Evolutionary conservation across 2,113 vertebrate genomes (phyloP).

Genomic region (Uria lomvia): DNA sequence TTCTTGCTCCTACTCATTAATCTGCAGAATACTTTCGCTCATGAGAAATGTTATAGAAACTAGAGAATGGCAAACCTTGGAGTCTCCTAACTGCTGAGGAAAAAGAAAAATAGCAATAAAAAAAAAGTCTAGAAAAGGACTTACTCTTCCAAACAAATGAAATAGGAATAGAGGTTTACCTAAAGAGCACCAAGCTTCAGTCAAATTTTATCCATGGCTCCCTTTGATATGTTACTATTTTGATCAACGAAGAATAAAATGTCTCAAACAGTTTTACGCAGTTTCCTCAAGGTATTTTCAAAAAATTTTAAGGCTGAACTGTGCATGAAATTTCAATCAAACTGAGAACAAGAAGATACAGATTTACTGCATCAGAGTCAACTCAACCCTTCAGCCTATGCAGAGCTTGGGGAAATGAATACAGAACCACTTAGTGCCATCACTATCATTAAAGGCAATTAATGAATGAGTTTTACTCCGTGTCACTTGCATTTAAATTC

Average conservation of each 20-base stretch:
- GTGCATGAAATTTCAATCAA: background rate
- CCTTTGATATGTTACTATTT: slow-evolving; percentile 30
- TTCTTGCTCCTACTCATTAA: background rate
- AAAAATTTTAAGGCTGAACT: background rate
- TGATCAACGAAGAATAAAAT: slow-evolving; percentile 1
- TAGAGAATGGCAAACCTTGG: background rate
- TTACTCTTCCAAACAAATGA: background rate
- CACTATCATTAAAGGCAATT: background rate
- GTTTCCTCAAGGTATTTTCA: background rate
- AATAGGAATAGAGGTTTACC: background rate
- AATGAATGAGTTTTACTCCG: background rate
- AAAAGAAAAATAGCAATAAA: background rate
- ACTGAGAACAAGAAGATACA: background rate
- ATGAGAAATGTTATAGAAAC: background rate
- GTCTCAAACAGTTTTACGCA: background rate
- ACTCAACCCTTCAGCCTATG: background rate
- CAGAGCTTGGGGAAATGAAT: background rate
- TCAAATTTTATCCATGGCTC: slow-evolving; percentile 1
- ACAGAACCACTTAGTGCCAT: background rate
- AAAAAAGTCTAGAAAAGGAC: background rate
- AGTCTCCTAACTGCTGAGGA: background rate
- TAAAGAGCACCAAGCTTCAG: background rate
- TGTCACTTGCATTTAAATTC: background rate
- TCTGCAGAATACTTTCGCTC: background rate
- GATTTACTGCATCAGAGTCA: background rate